Evolutionary conservation across 2,888 invertebrate genomes (phyloP).

Genomic region (Campopleginae sp.): DNA sequence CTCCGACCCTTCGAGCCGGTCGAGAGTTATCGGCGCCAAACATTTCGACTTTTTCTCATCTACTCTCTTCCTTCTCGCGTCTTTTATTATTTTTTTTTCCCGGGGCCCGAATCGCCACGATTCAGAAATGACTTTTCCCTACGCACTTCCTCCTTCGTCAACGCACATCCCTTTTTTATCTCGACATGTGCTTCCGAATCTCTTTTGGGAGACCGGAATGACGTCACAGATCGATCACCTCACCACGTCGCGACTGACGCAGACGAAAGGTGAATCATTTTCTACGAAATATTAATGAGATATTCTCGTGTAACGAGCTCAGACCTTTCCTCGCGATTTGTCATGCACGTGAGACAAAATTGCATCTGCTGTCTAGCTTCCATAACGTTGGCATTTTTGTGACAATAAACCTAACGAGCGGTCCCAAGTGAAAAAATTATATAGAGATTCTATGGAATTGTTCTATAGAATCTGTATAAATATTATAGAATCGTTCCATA

Average conservation of each 20-base stretch:
- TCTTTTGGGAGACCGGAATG: constrained; percentile 17
- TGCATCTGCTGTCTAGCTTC: not conserved
- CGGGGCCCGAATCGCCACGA: constrained; percentile 3
- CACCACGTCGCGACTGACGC: constrained; percentile 25
- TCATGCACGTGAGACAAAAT: not conserved
- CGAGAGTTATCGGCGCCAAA: constrained; percentile 68
- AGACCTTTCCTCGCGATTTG: not conserved
- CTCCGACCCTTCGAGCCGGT: constrained; percentile 61
- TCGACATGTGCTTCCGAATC: constrained; percentile 52
- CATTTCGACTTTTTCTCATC: constrained; percentile 52
- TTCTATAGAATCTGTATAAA: too few relatives aligned
- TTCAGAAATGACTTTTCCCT: constrained; percentile 59
- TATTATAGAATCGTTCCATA: too few relatives aligned
- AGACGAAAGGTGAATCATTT: constrained; percentile 63
- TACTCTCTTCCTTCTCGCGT: constrained; percentile 3
- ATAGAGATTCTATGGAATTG: too few relatives aligned
- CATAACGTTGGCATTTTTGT: not conserved
- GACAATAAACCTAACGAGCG: constrained; percentile 32
- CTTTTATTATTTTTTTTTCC: constrained; percentile 11
- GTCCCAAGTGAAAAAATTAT: too few relatives aligned
- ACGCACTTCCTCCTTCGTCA: constrained; percentile 36
- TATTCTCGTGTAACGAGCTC: constrained; percentile 21
- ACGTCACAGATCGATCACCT: constrained; percentile 58
- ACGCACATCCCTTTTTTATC: constrained; percentile 45
- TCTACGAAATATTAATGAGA: constrained; percentile 49